Base-by-base conservation (phyloP, 2,113 vertebrate species). In the Cyprinodon variegatus region DNA sequence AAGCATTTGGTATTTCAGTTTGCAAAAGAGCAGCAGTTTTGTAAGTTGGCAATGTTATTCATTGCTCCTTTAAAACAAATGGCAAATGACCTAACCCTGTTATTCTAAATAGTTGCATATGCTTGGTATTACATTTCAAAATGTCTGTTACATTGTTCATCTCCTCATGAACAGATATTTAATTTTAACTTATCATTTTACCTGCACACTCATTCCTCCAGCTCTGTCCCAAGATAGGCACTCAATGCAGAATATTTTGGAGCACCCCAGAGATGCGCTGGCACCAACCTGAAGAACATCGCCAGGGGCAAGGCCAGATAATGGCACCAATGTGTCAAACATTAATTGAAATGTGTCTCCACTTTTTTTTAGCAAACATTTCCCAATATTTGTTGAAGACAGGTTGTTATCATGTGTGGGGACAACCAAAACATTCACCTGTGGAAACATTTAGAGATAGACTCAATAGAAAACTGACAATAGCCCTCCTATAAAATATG, bases 371-470 rank as follows among this genome's bases (percentile, higher is more conserved):
- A 84, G 12, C 60, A 94, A 65, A 53, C 38, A 3, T 3, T 69
- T 68, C n/a, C 91, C 87, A 41, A 93, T 61, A 0, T 38, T 82
- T 5, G 91, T 89, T 43, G 90, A 89, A 12, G 8, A 38, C 0
- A 93, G 53, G 10, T 78, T 4, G 29, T 40, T 66, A 0, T 83
- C 71, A 17, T 85, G 4, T 83, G 94, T 85, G 0, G 94, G 92
- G 3, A 60, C 91, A 57, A 93, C 86, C 64, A 93, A 36, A 11
- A 86, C 88, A 67, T 93, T 82, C 29, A 73, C 89, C 94, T 94
- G 80, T 61, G 57, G 59, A 65, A 68, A 74, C 17, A 12, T 72
- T 17, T 4, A 41, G 3, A 38, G 9, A 43, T 1, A 46, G 67
- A 5, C 59, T 64, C 10, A 76, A 11, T 20, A 7, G 38, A 9